Evolutionary conservation across 1,140 invertebrate genomes (phyloP), one percentile per base, ranked within the genome.

Genomic region (Phocides pigmalion): DNA sequence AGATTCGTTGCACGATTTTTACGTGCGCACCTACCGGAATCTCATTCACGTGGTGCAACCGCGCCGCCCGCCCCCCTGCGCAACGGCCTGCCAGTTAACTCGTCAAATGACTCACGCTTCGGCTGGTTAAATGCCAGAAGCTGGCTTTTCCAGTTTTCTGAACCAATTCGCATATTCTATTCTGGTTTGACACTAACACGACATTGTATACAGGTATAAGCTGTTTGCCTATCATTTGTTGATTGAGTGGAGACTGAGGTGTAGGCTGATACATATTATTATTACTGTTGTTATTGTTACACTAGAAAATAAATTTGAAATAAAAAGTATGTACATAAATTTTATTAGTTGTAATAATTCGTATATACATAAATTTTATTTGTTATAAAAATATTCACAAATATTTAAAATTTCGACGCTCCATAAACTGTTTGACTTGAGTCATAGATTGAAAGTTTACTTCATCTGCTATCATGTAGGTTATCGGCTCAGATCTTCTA

Each of bases 1-100:
- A 89, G 88, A 91, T 91, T 89, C 83, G 88, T 91, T 89, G 88
- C 85, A 89, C 86, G 88, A 91, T 91, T 91, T 91, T 91, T 91
- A 91, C 88, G 88, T 89, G 87, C 83, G 83, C 87, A 86, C 84
- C 88, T 90, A 90, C 87, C 87, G 89, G 85, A 89, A 87, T 89
- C 85, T 89, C 89, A 90, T 90, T 90, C 81, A 89, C 83, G 88
- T 89, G 85, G 74, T 86, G 84, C 82, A 82, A 68, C 75, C 74
- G 72, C 79, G 70, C 79, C 78, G 66, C 76, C 78, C 76, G 73
- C 73, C 68, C 76, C 79, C 71, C 79, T 35, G 54, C 53, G 22
- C 68, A 65, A 64, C 74, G 66, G 79, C 72, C 75, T 79, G 78
- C 84, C 82, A 86, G 85, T 86, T 87, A 87, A 88, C 87, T 84